A percentile compares a stretch with the other conserved stretches of the same genome.
Conservation (phyloP, 2,113 vertebrate species). For the Prunella himalayana region DNA sequence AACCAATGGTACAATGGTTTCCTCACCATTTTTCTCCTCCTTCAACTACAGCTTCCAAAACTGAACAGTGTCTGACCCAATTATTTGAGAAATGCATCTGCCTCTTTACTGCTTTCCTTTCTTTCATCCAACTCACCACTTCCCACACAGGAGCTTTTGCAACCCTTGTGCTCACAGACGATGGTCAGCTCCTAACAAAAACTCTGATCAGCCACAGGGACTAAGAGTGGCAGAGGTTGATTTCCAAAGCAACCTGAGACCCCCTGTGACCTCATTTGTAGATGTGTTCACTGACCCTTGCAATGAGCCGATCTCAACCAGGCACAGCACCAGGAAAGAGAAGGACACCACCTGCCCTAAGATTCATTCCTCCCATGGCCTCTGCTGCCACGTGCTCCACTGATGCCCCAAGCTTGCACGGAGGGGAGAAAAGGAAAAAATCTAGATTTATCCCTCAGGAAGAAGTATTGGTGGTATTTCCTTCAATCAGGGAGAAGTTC, state of each 20-base stretch:
- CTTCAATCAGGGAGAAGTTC: not conserved
- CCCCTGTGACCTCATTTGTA: not conserved
- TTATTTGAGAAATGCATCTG: not conserved
- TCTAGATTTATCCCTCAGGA: accelerated
- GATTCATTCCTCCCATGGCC: not conserved
- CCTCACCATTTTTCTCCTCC: not conserved
- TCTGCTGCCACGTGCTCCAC: not conserved
- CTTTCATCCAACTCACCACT: not conserved
- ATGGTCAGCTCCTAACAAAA: not conserved
- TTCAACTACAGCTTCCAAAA: conserved; percentile 9
- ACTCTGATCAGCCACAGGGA: not conserved
- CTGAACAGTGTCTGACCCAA: not conserved
- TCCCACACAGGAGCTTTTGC: not conserved
- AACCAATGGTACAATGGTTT: not conserved
- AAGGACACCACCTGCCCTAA: not conserved
- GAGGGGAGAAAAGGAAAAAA: not conserved
- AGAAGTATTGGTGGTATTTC: not conserved
- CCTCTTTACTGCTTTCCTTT: not conserved
- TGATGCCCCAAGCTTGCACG: not conserved
- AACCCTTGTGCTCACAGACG: not conserved
- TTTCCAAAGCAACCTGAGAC: not conserved
- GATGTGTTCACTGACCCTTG: conserved; percentile 9
- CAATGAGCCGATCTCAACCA: not conserved
- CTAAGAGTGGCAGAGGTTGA: not conserved
- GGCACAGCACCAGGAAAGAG: not conserved